Evolutionary conservation across 2,888 invertebrate species (phyloP).

Genomic region (Nasonia oneida): DNA sequence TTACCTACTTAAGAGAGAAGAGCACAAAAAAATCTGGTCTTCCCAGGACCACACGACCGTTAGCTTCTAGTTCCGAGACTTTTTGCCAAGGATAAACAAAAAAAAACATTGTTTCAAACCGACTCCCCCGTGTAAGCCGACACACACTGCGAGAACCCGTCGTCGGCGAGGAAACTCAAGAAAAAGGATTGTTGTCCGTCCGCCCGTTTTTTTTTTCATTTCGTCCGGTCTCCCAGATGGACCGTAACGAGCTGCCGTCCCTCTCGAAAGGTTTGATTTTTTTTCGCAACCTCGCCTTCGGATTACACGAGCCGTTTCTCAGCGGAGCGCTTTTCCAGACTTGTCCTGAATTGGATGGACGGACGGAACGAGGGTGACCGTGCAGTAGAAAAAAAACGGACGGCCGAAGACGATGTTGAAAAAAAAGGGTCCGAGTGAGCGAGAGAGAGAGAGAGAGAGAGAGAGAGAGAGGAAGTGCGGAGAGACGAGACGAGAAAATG

Average conservation of each 20-base stretch:
- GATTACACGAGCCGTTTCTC: conserved; percentile 32
- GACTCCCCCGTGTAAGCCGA: not conserved
- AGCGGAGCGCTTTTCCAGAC: conserved; percentile 45
- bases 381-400: conserved; percentile 49
- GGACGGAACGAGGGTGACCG: conserved; percentile 27
- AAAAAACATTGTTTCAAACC: conserved; percentile 43
- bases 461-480: conserved; percentile 50
- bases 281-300: conserved; percentile 58
- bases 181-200: conserved; percentile 55
- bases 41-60: conserved; percentile 58
- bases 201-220: conserved; percentile 47
- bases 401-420: conserved; percentile 18
- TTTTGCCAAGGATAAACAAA: conserved; percentile 59
- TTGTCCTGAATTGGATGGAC: conserved; percentile 46
- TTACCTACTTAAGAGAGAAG: conserved; percentile 33
- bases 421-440: conserved; percentile 40
- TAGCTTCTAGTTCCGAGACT: conserved; percentile 58
- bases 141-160: not conserved
- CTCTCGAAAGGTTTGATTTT: conserved; percentile 54
- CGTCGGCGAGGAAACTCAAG: conserved; percentile 44
- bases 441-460: conserved; percentile 54
- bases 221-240: conserved; percentile 40
- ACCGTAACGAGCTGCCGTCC: conserved; percentile 43
- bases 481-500: conserved; percentile 56
- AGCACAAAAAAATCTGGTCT: conserved; percentile 44